Evolutionary conservation across 2,797 vertebrate genomes (phyloP).

Genomic region (Alfaro cultratus): DNA sequence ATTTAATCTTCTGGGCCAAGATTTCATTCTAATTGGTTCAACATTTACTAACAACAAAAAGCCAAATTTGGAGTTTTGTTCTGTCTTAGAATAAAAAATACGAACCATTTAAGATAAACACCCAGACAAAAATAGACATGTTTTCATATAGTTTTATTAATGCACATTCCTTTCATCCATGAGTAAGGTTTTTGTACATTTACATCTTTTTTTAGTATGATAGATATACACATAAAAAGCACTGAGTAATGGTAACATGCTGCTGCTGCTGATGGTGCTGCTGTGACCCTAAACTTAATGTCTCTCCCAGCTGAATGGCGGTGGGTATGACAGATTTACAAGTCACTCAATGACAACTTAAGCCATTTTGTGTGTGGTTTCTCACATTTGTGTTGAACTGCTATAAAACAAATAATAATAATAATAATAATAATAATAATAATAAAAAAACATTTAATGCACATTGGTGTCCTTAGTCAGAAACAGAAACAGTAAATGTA

Average conservation of each 20-base stretch:
- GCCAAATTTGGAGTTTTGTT: not conserved
- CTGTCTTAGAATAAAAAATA: not conserved
- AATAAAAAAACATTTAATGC: conserved; percentile 21
- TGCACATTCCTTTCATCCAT: conserved; percentile 82
- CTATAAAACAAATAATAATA: conserved; percentile 19
- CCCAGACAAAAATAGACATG: conserved; percentile 59
- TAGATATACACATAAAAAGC: conserved; percentile 78
- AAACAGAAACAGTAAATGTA: conserved; percentile 18
- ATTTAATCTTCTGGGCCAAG: not conserved
- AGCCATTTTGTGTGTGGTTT: not conserved
- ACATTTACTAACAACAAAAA: not conserved
- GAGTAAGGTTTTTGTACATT: conserved; percentile 75
- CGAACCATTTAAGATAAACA: conserved; percentile 12
- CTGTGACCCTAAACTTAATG: conserved; percentile 77
- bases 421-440: conserved; percentile 4
- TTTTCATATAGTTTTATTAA: conserved; percentile 84
- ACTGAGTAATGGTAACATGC: conserved; percentile 85
- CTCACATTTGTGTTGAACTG: conserved; percentile 23
- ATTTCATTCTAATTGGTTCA: not conserved
- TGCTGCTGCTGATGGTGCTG: conserved; percentile 68
- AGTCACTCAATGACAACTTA: conserved; percentile 51
- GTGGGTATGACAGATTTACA: conserved; percentile 44
- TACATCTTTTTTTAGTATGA: conserved; percentile 76
- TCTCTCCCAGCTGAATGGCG: conserved; percentile 39
- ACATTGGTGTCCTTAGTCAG: conserved; percentile 34